Evolutionary conservation across 2,797 vertebrate genomes (phyloP).

Genomic region (Spatula clypeata): DNA sequence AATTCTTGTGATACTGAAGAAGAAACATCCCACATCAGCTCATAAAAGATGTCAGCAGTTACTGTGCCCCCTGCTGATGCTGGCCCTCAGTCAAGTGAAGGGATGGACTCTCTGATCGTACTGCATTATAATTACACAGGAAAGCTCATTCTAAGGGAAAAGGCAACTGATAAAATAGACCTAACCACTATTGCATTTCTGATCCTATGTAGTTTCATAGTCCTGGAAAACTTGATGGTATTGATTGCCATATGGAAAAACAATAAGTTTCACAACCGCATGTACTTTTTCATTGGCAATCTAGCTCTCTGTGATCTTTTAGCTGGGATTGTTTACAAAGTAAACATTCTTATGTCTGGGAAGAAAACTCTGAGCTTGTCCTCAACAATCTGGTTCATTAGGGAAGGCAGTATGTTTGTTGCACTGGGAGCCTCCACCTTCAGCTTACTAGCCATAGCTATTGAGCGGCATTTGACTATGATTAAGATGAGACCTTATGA

Average conservation of each 20-base stretch:
- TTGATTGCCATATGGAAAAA: constrained; percentile 96
- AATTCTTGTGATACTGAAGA: not conserved
- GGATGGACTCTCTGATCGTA: constrained; percentile 67
- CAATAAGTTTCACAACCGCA: constrained; percentile 95
- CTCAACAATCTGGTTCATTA: constrained; percentile 90
- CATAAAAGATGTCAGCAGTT: constrained; percentile 66
- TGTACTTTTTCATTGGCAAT: constrained; percentile 98
- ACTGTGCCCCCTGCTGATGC: not conserved
- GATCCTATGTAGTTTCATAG: constrained; percentile 91
- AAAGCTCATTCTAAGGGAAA: constrained; percentile 86
- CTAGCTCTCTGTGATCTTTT: constrained; percentile 96
- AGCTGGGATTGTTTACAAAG: constrained; percentile 91
- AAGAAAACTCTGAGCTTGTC: constrained; percentile 91
- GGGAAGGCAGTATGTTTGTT: constrained; percentile 97
- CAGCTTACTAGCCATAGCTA: constrained; percentile 95
- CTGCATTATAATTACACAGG: constrained; percentile 94
- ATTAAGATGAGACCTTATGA: constrained; percentile 98
- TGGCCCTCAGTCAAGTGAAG: constrained; percentile 42
- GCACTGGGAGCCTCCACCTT: constrained; percentile 94
- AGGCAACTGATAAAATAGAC: constrained; percentile 68
- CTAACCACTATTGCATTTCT: constrained; percentile 87
- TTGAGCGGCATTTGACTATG: constrained; percentile 97
- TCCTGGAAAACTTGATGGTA: constrained; percentile 95
- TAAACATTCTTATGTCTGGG: constrained; percentile 95
- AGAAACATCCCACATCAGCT: not conserved